Percentiles rank a stretch among this genome's conserved stretches.
phyloP scores from a whole-genome alignment of 2,113 vertebrate species.

The Psammodynastes pulverulentus region DNA sequence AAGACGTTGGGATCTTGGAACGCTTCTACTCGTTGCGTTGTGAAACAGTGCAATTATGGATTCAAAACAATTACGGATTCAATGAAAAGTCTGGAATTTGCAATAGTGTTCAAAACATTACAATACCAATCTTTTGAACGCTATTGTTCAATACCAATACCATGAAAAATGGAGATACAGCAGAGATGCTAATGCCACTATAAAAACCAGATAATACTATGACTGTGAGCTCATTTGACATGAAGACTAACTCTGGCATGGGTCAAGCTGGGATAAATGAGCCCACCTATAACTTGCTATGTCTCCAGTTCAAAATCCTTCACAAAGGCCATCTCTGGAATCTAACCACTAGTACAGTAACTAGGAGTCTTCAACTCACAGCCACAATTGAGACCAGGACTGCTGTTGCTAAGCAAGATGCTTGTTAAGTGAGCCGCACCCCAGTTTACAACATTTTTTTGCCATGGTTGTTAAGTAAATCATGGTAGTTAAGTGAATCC shows the following conservation, averaged over 20 bases:
- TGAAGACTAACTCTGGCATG: not conserved
- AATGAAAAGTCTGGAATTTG: not conserved
- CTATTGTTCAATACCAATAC: no score
- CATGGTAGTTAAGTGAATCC: not conserved
- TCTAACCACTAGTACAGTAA: not conserved
- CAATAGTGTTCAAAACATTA: not conserved
- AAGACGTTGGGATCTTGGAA: not conserved
- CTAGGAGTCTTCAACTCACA: not conserved
- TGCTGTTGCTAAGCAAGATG: not conserved
- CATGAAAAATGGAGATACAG: not conserved
- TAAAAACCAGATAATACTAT: not conserved
- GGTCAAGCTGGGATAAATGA: not conserved
- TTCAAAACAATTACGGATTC: not conserved
- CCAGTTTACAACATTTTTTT: not conserved
- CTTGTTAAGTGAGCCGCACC: not conserved
- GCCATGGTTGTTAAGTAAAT: not conserved
- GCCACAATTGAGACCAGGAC: not conserved
- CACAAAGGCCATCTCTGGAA: not conserved
- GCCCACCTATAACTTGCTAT: not conserved
- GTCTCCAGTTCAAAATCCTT: not conserved
- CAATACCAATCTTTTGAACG: no score
- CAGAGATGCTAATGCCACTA: not conserved
- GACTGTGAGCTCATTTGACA: not conserved
- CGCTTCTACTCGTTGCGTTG: not conserved
- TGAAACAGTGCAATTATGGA: not conserved